Conservation (phyloP, 2,888 invertebrate species). For the Drosophila acutilabella region DNA sequence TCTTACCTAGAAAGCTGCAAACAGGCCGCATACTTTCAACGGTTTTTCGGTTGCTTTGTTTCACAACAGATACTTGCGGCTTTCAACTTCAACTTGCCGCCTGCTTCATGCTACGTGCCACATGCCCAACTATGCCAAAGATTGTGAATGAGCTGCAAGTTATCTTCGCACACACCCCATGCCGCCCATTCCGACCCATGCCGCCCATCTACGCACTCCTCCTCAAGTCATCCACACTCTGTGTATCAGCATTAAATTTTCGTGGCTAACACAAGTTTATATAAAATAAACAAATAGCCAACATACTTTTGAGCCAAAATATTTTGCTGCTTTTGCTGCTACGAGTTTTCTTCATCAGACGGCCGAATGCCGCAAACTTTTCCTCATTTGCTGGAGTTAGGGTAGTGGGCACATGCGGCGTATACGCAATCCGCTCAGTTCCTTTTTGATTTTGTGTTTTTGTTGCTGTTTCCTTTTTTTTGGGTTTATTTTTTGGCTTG, state of each 20-base stretch:
- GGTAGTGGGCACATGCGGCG: conserved; percentile 25
- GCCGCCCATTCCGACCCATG: neutral
- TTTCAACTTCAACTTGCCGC: conserved; percentile 34
- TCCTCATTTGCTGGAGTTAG: neutral
- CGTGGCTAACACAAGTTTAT: conserved; percentile 51
- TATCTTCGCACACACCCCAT: neutral
- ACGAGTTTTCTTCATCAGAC: conserved; percentile 7
- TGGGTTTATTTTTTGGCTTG: too few species aligned
- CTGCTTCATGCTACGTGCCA: conserved; percentile 20
- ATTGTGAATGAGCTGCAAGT: conserved; percentile 26
- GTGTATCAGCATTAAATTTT: conserved; percentile 34
- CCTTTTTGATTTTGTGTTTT: conserved; percentile 3
- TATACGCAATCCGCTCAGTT: conserved; percentile 47
- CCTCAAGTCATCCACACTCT: neutral
- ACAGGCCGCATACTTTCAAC: conserved; percentile 33
- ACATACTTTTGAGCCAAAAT: conserved; percentile 53
- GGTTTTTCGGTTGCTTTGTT: conserved; percentile 18
- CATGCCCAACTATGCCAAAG: conserved; percentile 45
- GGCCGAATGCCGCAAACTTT: conserved; percentile 5
- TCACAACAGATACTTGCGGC: conserved; percentile 52
- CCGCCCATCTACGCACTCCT: too few species aligned
- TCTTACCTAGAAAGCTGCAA: conserved; percentile 33
- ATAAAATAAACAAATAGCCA: conserved; percentile 46
- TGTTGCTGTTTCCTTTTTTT: too few species aligned
- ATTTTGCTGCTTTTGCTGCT: conserved; percentile 33